Base-by-base conservation (phyloP, 2,113 vertebrate species). In the Glareola pratincola region DNA sequence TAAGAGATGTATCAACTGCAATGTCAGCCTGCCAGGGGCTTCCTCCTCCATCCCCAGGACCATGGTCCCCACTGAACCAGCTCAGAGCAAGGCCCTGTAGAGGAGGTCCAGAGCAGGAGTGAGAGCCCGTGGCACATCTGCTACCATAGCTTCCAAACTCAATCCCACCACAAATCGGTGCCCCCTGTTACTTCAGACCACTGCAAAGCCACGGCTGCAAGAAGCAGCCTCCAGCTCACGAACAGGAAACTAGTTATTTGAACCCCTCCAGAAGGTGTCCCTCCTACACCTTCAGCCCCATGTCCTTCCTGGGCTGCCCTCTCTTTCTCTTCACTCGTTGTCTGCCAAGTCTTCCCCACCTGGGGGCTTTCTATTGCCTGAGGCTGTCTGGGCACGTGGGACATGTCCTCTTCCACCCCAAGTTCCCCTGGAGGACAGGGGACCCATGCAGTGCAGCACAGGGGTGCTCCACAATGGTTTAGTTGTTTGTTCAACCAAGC, bases 341-440 rank as follows among this genome's bases (percentile, higher is more conserved):
- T 37, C 39, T 72, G 39, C 20, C 50, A 39, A 27, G 77, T 16
- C 43, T 71, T 81, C 37, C 74, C 47, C 17, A 19, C 3, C 18
- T 17, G 12, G 20, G n/a, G 47, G 17, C 8, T 67, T 12, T 69
- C 51, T 71, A 29, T 8, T 8, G 5, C 37, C 66, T 0, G 0
- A 88, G 69, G 72, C 68, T 48, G 22, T 41, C 29, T 0, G 1
- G 14, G 21, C 71, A 60, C 2, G 3, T 47, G 41, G 41, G 56
- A 53, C n/a, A 45, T 1, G 7, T 41, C 9, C 21, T 62, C 85
- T 82, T 21, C n/a, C 37, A n/a, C 5, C 21, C 16, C 23, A 48
- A 82, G 30, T 24, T 79, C 14, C 27, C 24, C n/a, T n/a, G 1
- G 4, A 74, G 60, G 54, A 74, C 5, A 26, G 50, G 6, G 3